Conservation (phyloP, 1,140 invertebrate genomes). For the Bombus ignitus region DNA sequence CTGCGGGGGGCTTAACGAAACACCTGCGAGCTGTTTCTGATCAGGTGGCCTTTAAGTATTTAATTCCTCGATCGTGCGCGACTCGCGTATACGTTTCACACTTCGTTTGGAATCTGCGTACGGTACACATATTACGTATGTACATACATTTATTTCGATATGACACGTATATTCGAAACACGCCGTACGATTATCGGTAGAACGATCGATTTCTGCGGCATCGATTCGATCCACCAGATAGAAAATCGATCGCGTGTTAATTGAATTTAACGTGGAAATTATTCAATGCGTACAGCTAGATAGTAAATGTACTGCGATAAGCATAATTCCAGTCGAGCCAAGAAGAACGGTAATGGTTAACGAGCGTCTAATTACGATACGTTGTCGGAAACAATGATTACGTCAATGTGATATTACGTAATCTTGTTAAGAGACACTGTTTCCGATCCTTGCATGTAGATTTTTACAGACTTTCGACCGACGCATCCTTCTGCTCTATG, state of each 20-base stretch:
- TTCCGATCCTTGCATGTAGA: not conserved
- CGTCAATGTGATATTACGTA: not conserved
- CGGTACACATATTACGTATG: not conserved
- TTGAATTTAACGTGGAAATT: not conserved
- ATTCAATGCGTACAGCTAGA: not conserved
- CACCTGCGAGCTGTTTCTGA: constrained; percentile 70
- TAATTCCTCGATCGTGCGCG: constrained; percentile 56
- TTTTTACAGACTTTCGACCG: not conserved
- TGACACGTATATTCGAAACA: too few relatives aligned
- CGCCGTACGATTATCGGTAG: not conserved
- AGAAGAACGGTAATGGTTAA: not conserved
- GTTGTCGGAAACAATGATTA: not conserved
- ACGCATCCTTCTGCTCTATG: not conserved
- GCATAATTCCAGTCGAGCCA: not conserved
- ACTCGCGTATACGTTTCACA: constrained; percentile 20
- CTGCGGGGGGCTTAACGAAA: constrained; percentile 56
- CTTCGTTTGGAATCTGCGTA: not conserved
- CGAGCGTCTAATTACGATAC: not conserved
- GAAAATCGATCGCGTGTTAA: not conserved
- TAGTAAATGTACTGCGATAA: not conserved
- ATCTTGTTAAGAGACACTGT: not conserved
- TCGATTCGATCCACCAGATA: not conserved
- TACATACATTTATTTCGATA: not conserved
- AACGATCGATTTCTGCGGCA: not conserved
- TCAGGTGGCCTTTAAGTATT: constrained; percentile 66